Evolutionary conservation across 2,888 invertebrate species (phyloP).

Genomic region (Bimastos eiseni): DNA sequence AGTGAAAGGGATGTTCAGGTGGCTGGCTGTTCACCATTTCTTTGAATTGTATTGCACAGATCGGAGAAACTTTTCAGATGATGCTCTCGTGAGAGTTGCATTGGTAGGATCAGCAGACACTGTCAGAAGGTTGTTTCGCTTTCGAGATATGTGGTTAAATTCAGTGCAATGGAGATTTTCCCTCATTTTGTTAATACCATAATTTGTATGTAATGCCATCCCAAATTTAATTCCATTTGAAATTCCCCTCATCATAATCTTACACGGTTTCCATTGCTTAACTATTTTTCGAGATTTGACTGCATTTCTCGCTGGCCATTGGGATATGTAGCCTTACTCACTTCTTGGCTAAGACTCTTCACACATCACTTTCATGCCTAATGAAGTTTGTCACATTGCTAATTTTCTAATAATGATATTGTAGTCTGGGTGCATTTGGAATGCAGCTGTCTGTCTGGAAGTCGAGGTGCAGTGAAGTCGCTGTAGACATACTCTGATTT

Average conservation of each 20-base stretch:
- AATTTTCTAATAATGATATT: neutral
- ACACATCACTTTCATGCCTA: neutral
- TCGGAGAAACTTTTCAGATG: neutral
- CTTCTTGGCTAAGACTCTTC: no score
- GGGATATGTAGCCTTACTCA: neutral
- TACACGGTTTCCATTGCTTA: no score
- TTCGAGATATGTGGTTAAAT: no score
- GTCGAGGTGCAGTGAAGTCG: neutral
- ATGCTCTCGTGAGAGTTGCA: neutral
- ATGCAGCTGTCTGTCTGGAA: neutral
- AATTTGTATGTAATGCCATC: no score
- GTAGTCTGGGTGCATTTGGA: neutral
- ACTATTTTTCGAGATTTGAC: no score
- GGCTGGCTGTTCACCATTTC: neutral
- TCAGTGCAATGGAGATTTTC: no score
- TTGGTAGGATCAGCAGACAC: neutral
- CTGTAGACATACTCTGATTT: neutral
- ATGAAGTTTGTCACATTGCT: neutral
- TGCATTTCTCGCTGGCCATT: neutral
- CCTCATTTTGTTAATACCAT: no score
- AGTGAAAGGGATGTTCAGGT: neutral
- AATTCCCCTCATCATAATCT: no score
- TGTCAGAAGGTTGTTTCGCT: neutral
- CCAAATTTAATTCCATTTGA: no score
- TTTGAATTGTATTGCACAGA: constrained; percentile 5